Base-by-base conservation (phyloP, 2,888 invertebrate genomes). In the Diarsia mendica region DNA sequence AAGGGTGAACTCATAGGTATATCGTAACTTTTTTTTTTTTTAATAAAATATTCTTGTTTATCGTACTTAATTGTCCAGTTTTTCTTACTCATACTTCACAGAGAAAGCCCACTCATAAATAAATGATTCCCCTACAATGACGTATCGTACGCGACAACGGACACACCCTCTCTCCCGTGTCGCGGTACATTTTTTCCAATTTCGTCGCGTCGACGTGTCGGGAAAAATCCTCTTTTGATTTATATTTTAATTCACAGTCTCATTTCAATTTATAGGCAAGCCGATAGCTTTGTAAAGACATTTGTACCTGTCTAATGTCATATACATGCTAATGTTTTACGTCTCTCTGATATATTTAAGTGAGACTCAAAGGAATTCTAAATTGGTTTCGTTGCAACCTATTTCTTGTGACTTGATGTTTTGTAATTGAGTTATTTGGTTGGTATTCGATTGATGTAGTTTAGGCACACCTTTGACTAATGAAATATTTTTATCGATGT, bases 171-270 rank as follows among this genome's bases (percentile, higher is more conserved):
- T 60, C 67, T 64, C 61, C 70, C 73, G 82, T 83, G 84, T 84
- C 86, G 89, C 87, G 87, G 88, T 89, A 91, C 84, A 91, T 92
- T 94, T 95, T 86, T 96, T 96, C 94, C 96, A 95, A 96, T 95
- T 94, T 94, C 92, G 87, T 89, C 90, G 91, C 90, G 91, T 90
- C 93, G 93, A 95, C 96, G 96, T 92, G 96, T 93, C 91, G 91
- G 84, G 93, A 93, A 95, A 90, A 95, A 95, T 95, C 95, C 94
- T 94, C 95, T 93, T 96, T 96, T 96, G 96, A 96, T 96, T 96
- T 96, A 96, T 96, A 95, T 96, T 96, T 96, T 96, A 96, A 96
- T 96, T 96, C 94, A 89, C 91, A 90, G 88, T 90, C 95, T 96
- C 95, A 94, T 96, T 95, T 95, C 96, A 95, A 96, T 96, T 95